A percentile compares a stretch with the other conserved stretches of the same genome.
phyloP scores from a whole-genome alignment of 2,888 invertebrate genomes.

The Augiades crinisus region DNA sequence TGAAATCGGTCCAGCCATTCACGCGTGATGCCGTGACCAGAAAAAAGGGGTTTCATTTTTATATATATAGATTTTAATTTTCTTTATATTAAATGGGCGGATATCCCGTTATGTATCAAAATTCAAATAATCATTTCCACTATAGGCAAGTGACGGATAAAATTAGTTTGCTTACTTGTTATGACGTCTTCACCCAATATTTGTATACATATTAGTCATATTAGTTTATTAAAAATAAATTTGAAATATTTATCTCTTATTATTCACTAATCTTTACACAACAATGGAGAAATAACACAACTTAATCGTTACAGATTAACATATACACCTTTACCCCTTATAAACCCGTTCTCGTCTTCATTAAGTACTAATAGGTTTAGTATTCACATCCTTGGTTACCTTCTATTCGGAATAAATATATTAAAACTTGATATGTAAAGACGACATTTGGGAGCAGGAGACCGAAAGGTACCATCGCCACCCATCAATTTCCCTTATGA shows the following conservation, averaged over 20 bases:
- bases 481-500: too few relatives aligned
- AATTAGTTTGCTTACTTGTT: background rate
- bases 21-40: too few relatives aligned
- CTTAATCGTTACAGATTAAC: background rate
- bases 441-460: background rate
- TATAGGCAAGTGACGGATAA: background rate
- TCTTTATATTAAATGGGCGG: too few relatives aligned
- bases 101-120: too few relatives aligned
- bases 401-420: background rate
- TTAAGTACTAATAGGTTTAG: constrained; percentile 9
- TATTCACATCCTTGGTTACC: background rate
- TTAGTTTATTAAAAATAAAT: background rate
- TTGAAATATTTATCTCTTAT: constrained; percentile 1
- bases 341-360: background rate
- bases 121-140: too few relatives aligned
- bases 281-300: background rate
- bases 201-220: background rate
- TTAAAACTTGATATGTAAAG: background rate
- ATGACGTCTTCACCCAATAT: background rate
- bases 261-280: background rate
- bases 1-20: too few relatives aligned
- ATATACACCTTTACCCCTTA: background rate
- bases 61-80: too few relatives aligned
- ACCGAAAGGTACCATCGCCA: too few relatives aligned
- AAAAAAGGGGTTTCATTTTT: too few relatives aligned